These are phyloP conservation scores for Dolichallabes microphthalmus DNA, from an alignment of 2,113 vertebrate genomes.

Conservation along the genomic window DNA sequence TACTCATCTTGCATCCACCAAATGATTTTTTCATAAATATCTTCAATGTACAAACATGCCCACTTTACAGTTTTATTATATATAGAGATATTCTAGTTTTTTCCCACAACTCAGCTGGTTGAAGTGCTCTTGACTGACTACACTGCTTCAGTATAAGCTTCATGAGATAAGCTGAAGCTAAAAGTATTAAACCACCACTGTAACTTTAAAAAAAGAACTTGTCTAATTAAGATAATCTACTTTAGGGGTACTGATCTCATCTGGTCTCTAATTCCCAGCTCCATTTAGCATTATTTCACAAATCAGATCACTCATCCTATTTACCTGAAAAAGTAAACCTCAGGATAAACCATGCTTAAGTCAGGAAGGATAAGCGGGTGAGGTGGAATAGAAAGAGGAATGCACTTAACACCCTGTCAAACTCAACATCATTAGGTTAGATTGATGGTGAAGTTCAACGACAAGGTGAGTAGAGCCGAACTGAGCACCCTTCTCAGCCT, in stretches of 20 bases:
- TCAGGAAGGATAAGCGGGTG: background rate
- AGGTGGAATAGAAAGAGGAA: background rate
- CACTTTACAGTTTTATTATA: too few species aligned
- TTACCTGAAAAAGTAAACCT: background rate
- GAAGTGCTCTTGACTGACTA: background rate
- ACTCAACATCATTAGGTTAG: background rate
- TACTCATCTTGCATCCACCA: too few species aligned
- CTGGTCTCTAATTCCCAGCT: background rate
- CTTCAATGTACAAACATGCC: too few species aligned
- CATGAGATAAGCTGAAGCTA: background rate
- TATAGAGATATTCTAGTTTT: background rate
- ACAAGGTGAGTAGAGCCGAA: conserved; percentile 50
- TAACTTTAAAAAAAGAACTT: background rate
- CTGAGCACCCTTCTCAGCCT: background rate
- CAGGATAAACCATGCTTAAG: background rate
- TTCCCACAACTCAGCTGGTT: background rate
- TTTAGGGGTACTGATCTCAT: background rate
- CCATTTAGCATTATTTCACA: background rate
- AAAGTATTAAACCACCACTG: background rate
- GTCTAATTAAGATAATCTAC: background rate
- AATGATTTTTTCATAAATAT: too few species aligned
- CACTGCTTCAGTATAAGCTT: background rate
- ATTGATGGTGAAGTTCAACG: conserved; percentile 67
- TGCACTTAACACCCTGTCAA: background rate
- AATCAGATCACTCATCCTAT: background rate